Conservation (phyloP, 2,797 vertebrate genomes). For the Spinibarbus caldwelli region DNA sequence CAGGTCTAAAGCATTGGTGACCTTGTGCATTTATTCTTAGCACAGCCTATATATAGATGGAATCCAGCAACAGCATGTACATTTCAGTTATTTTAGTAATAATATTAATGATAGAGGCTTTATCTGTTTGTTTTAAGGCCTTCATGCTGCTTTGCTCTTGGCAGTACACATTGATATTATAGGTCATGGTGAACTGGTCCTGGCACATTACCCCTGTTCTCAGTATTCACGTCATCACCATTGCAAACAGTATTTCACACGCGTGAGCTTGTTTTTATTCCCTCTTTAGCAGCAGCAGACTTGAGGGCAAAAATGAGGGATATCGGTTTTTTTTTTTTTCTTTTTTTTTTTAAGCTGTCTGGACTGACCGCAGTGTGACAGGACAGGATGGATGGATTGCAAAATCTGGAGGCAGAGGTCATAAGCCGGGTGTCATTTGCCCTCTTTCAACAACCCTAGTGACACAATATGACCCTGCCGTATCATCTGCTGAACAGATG, state of each 20-base stretch:
- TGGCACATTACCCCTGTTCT: slow-evolving; percentile 10
- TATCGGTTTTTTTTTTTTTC: no score
- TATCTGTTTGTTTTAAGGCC: slow-evolving; percentile 18
- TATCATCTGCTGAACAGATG: slow-evolving; percentile 41
- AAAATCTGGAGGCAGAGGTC: slow-evolving; percentile 6
- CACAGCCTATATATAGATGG: background rate
- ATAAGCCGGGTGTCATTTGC: slow-evolving; percentile 21
- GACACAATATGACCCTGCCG: slow-evolving; percentile 24
- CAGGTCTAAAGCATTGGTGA: background rate
- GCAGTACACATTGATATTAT: slow-evolving; percentile 32
- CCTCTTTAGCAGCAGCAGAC: background rate
- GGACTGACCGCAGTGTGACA: background rate
- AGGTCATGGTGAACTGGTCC: slow-evolving; percentile 47
- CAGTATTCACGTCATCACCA: background rate
- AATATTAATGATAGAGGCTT: background rate
- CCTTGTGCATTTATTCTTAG: background rate
- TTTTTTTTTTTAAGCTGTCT: no score
- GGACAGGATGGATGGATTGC: background rate
- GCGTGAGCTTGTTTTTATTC: background rate
- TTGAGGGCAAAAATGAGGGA: background rate
- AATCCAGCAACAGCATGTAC: background rate
- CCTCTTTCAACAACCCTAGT: slow-evolving; percentile 24
- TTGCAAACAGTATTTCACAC: slow-evolving; percentile 1
- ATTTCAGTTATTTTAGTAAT: background rate
- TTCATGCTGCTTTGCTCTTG: slow-evolving; percentile 16